Conservation (phyloP, 92 coral and sea anemone genomes). For the Heliopora coerulea region DNA sequence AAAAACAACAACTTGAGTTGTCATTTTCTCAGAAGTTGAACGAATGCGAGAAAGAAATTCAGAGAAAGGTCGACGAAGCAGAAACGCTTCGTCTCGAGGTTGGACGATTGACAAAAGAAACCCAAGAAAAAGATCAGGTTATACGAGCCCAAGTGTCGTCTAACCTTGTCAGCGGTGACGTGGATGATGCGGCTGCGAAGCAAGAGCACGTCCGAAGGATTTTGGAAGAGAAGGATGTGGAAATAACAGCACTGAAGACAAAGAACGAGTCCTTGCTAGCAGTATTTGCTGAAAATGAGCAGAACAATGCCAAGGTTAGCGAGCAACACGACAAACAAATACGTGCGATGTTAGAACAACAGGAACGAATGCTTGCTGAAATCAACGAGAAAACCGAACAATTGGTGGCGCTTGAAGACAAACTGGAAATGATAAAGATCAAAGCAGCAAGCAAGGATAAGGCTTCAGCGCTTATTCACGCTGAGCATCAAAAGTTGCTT, state of each 20-base stretch:
- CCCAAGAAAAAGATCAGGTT: conserved; percentile 77
- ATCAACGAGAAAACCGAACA: conserved; percentile 77
- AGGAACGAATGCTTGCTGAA: conserved; percentile 68
- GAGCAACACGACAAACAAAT: conserved; percentile 76
- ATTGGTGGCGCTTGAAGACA: conserved; percentile 66
- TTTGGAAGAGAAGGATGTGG: conserved; percentile 86
- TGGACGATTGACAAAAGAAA: conserved; percentile 58
- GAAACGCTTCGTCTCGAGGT: conserved; percentile 83
- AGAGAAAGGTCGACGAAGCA: conserved; percentile 78
- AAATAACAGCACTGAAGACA: conserved; percentile 81
- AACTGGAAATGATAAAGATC: conserved; percentile 79
- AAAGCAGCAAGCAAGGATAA: conserved; percentile 87
- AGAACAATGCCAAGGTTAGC: conserved; percentile 45
- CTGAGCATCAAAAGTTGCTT: conserved; percentile 77
- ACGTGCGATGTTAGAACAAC: conserved; percentile 63
- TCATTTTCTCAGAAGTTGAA: conserved; percentile 59
- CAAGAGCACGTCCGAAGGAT: conserved; percentile 64
- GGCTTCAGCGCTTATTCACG: conserved; percentile 80
- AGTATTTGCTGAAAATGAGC: conserved; percentile 78
- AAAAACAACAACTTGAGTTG: conserved; percentile 60
- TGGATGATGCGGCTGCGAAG: conserved; percentile 55
- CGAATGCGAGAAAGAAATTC: conserved; percentile 72
- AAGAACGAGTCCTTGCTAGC: conserved; percentile 84
- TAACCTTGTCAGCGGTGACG: conserved; percentile 33
- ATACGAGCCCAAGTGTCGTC: conserved; percentile 54